Conservation (phyloP, 2,888 invertebrate genomes). For the Spodoptera exigua region DNA sequence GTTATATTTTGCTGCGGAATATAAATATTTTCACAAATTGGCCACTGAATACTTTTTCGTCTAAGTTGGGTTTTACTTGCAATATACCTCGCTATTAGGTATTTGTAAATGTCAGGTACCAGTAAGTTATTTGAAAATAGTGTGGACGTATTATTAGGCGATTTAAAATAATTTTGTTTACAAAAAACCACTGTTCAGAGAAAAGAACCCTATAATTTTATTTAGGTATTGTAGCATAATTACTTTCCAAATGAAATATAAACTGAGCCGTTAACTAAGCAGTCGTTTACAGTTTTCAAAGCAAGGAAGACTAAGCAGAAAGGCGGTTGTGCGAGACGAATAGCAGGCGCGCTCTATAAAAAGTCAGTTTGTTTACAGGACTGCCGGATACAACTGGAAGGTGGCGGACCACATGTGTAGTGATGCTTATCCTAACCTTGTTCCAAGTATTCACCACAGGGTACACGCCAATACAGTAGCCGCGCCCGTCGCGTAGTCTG, state of each 20-base stretch:
- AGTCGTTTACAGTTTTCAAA: conserved; percentile 65
- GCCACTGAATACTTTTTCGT: too few species aligned
- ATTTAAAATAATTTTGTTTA: too few species aligned
- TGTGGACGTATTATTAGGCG: too few species aligned
- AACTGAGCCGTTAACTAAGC: conserved; percentile 55
- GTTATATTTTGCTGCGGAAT: background rate
- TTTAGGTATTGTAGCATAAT: too few species aligned
- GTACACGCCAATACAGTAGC: conserved; percentile 22
- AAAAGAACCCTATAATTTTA: too few species aligned
- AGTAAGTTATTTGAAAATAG: too few species aligned
- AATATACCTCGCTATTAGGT: too few species aligned
- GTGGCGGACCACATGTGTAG: conserved; percentile 78
- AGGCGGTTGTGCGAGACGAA: conserved; percentile 75
- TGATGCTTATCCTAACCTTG: conserved; percentile 71
- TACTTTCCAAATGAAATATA: conserved; percentile 37
- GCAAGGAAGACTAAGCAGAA: conserved; percentile 67
- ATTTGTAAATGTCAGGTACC: too few species aligned
- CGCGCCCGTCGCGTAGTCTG: conserved; percentile 20
- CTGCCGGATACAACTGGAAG: conserved; percentile 79
- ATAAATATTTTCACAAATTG: too few species aligned
- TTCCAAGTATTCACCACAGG: conserved; percentile 53
- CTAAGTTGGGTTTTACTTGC: too few species aligned
- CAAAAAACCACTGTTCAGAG: too few species aligned
- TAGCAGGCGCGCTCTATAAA: conserved; percentile 83
- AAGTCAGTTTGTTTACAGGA: conserved; percentile 83